Percentiles rank a stretch among this genome's conserved stretches.
Conservation (phyloP, 1,140 invertebrate species). For the Arion vulgaris region DNA sequence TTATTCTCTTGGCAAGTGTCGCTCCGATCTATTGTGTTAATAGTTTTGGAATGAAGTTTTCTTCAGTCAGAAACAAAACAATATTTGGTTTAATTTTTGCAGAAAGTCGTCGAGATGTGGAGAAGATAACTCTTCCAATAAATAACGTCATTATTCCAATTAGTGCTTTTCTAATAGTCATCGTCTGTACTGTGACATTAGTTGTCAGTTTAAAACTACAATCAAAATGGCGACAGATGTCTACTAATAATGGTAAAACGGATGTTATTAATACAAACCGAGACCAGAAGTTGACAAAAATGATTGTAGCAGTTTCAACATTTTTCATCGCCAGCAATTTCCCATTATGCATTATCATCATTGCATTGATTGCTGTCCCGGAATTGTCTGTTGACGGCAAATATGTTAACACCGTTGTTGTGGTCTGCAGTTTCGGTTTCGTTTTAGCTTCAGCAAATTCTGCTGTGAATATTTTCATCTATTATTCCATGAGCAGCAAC, state of each 20-base stretch:
- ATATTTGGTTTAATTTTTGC: not conserved
- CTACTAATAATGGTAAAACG: not conserved
- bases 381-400: not conserved
- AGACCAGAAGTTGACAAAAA: slow-evolving; percentile 11
- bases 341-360: not conserved
- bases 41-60: not conserved
- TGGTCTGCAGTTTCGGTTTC: not conserved
- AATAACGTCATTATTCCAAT: not conserved
- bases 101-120: not conserved
- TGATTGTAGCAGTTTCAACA: not conserved
- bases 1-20: not conserved
- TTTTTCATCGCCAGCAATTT: not conserved
- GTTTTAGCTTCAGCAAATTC: not conserved
- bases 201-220: not conserved
- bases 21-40: not conserved
- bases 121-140: not conserved
- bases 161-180: not conserved
- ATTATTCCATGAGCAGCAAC: not conserved
- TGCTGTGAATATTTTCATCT: not conserved
- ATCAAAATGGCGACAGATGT: not conserved
- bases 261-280: not conserved
- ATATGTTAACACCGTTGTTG: not conserved
- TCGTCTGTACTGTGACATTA: not conserved
- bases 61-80: not conserved
- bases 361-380: not conserved